Evolutionary conservation across 2,888 invertebrate species (phyloP).

Genomic region (Toxonevra muliebris): DNA sequence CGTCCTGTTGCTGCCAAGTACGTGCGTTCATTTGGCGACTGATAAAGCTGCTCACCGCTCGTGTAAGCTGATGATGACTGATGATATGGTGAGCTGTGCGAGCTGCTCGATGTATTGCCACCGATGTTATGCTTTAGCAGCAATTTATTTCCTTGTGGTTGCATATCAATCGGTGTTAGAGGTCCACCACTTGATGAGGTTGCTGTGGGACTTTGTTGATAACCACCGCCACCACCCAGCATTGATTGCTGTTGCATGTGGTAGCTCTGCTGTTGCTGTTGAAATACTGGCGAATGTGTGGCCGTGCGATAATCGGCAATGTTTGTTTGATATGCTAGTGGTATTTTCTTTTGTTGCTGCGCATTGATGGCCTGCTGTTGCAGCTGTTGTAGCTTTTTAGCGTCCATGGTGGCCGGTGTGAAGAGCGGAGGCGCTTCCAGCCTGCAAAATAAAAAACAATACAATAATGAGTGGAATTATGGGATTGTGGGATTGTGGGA

Average conservation of each 20-base stretch:
- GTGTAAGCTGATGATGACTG: constrained; percentile 68
- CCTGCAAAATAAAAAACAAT: constrained; percentile 65
- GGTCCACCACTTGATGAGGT: constrained; percentile 60
- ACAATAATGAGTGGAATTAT: not conserved
- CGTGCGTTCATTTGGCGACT: constrained; percentile 67
- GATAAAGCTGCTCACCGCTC: constrained; percentile 61
- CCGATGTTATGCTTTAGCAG: constrained; percentile 43
- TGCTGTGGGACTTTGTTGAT: constrained; percentile 58
- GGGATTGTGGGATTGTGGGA: no score
- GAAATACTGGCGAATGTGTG: constrained; percentile 67
- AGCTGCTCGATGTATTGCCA: constrained; percentile 54
- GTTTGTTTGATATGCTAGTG: constrained; percentile 65
- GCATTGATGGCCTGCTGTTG: constrained; percentile 51
- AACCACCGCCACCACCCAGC: constrained; percentile 35
- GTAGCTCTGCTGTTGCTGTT: constrained; percentile 46
- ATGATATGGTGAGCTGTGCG: constrained; percentile 65
- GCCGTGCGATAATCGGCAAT: constrained; percentile 67
- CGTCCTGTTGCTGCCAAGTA: constrained; percentile 66
- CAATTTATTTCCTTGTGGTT: constrained; percentile 58
- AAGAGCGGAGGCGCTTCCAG: constrained; percentile 77
- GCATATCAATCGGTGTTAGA: constrained; percentile 60
- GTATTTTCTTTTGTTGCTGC: constrained; percentile 65
- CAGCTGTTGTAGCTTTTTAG: constrained; percentile 69
- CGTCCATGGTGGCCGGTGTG: constrained; percentile 73
- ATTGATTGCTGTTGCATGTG: constrained; percentile 34